Evolutionary conservation across 2,797 vertebrate genomes (phyloP).

Genomic region (Melanotaenia pygmaea): DNA sequence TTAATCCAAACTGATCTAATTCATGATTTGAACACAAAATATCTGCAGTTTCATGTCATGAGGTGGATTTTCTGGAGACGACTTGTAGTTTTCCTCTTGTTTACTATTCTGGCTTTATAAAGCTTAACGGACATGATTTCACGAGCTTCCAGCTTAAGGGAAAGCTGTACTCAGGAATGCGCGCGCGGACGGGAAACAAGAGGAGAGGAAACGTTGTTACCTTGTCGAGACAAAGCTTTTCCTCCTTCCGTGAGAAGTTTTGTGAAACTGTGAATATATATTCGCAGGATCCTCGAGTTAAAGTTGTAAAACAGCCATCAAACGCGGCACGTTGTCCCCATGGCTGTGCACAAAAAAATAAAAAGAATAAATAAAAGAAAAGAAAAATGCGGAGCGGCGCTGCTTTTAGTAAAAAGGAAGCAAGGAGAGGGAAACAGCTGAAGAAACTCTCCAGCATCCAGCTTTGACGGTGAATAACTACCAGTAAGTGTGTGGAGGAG

Average conservation of each 20-base stretch:
- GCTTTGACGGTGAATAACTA: slow-evolving; percentile 11
- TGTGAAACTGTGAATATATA: slow-evolving; percentile 1
- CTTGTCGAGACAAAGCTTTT: slow-evolving; percentile 46
- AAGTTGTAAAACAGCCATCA: slow-evolving; percentile 20
- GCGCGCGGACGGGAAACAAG: slow-evolving; percentile 22
- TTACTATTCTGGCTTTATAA: rapidly evolving
- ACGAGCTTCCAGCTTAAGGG: background rate
- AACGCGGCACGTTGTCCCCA: slow-evolving; percentile 37
- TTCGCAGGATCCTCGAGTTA: slow-evolving; percentile 6
- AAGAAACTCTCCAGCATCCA: slow-evolving; percentile 49
- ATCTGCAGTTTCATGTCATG: no score
- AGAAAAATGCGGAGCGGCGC: slow-evolving; percentile 4
- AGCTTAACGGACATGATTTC: background rate
- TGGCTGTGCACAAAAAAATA: slow-evolving; percentile 6
- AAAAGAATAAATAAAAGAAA: background rate
- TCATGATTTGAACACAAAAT: no score
- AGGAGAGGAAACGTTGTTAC: slow-evolving; percentile 47
- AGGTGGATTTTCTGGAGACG: background rate
- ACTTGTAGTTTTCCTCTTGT: no score
- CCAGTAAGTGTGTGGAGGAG: background rate
- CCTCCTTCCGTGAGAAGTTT: slow-evolving; percentile 46
- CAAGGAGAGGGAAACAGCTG: slow-evolving; percentile 36
- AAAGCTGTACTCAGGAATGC: slow-evolving; percentile 8
- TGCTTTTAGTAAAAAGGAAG: background rate
- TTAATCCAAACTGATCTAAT: no score